Conservation (phyloP, 2,888 invertebrate species). For the Syrista parreyssii region DNA sequence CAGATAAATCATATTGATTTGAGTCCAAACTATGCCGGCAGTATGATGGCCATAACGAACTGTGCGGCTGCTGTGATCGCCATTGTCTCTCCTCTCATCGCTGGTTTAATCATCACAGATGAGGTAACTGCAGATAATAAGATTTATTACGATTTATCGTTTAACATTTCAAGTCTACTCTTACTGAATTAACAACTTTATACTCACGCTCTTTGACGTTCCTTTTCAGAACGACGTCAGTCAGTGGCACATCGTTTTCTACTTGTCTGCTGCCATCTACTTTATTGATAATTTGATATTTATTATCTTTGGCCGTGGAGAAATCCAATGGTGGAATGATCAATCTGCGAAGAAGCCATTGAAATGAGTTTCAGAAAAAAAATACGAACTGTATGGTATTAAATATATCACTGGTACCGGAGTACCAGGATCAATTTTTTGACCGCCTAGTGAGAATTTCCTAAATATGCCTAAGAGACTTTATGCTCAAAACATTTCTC, state of each 20-base stretch:
- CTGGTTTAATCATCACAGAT: conserved; percentile 56
- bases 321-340: conserved; percentile 74
- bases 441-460: no score
- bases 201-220: conserved; percentile 5
- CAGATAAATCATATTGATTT: conserved; percentile 68
- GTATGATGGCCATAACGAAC: conserved; percentile 68
- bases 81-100: conserved; percentile 64
- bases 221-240: conserved; percentile 67
- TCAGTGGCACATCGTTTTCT: conserved; percentile 75
- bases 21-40: conserved; percentile 68
- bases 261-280: conserved; percentile 72
- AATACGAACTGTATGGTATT: no score
- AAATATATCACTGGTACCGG: no score
- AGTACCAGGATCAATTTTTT: no score
- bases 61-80: conserved; percentile 65
- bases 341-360: conserved; percentile 16
- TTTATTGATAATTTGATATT: conserved; percentile 73
- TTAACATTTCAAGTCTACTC: no score
- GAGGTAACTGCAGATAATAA: conserved; percentile 40
- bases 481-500: no score
- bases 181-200: no score
- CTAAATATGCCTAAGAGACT: no score
- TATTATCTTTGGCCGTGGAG: conserved; percentile 71
- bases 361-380: no score
- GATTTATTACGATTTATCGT: no score